Evolutionary conservation across 1,140 invertebrate genomes (phyloP), one percentile per base, ranked within the genome.

Genomic region (Pemphigus obesinymphae): DNA sequence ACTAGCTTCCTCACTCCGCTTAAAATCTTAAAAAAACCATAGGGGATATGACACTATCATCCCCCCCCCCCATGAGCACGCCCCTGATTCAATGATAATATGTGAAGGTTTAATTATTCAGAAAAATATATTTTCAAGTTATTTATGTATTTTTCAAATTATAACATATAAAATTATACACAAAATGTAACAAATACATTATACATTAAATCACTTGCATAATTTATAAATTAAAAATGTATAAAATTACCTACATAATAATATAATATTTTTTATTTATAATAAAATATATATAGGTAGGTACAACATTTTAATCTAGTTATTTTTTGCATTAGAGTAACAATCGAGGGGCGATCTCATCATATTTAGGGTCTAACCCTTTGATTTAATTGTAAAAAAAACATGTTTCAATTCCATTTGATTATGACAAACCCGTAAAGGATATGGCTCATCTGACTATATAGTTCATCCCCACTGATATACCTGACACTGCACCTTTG

Each of bases 301-400:
- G 43, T 45, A 31, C 45, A 73, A 50, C 17, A 50, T 15, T 3
- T 31, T 0, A 6, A 1, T 29, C 40, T 48, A 48, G 68, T 29
- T 37, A 48, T 73, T 73, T 50, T 50, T 73, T 31, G 31, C 50
- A 31, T 29, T 50, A 26, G 50, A 73, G 26, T 73, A 73, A 6
- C 1, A 73, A 31, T 31, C 15, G 26, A 48, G 45, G 70, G 70
- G 45, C n/a, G 17, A 50, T 50, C 10, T 31, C 15, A 17, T n/a
- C n/a, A 48, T 31, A 17, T n/a, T 48, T 45, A 48, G 70, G 70
- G 70, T 50, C 23, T 20, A 50, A n/a, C 45, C 70, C 70, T 50
- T 31, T 31, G 70, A 70, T 73, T 73, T 73, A 73, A 50, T 73
- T 73, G 45, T 73, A 17, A 31, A 73, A 73, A 73, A 73, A 73